Evolutionary conservation across 1,140 invertebrate genomes (phyloP).

Genomic region (Drosophila melanica): DNA sequence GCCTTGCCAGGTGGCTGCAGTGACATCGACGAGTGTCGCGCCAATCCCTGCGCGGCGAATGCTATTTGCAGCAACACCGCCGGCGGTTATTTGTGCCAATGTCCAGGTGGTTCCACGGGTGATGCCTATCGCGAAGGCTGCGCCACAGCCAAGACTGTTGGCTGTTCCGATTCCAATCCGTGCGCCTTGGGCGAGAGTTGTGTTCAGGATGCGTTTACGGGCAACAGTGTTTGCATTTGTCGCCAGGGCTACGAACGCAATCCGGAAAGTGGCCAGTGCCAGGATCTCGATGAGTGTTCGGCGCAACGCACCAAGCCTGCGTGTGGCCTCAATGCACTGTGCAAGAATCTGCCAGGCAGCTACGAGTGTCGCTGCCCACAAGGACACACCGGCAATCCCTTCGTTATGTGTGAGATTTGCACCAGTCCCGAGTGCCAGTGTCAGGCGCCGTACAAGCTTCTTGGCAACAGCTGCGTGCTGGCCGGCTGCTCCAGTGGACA

Average conservation of each 20-base stretch:
- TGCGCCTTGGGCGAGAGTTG: constrained; percentile 94
- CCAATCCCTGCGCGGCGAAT: constrained; percentile 90
- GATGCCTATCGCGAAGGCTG: constrained; percentile 91
- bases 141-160: constrained; percentile 86
- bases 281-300: constrained; percentile 95
- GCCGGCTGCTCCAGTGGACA: constrained; percentile 91
- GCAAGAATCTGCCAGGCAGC: constrained; percentile 96
- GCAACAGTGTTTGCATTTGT: constrained; percentile 93
- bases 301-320: constrained; percentile 89
- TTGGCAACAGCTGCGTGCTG: constrained; percentile 92
- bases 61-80: constrained; percentile 95
- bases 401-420: constrained; percentile 93
- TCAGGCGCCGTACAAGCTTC: constrained; percentile 92
- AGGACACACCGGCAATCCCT: constrained; percentile 95
- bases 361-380: constrained; percentile 96
- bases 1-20: constrained; percentile 90
- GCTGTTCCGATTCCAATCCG: constrained; percentile 89
- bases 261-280: constrained; percentile 88
- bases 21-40: constrained; percentile 93
- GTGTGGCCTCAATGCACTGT: constrained; percentile 94
- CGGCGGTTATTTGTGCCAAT: constrained; percentile 94
- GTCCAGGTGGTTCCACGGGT: constrained; percentile 89
- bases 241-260: constrained; percentile 92
- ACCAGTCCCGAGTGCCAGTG: constrained; percentile 93
- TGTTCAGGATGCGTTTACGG: constrained; percentile 89